These are phyloP conservation scores for Amiota minor DNA, from an alignment of 2,888 invertebrate species.

Conservation along the genomic window DNA sequence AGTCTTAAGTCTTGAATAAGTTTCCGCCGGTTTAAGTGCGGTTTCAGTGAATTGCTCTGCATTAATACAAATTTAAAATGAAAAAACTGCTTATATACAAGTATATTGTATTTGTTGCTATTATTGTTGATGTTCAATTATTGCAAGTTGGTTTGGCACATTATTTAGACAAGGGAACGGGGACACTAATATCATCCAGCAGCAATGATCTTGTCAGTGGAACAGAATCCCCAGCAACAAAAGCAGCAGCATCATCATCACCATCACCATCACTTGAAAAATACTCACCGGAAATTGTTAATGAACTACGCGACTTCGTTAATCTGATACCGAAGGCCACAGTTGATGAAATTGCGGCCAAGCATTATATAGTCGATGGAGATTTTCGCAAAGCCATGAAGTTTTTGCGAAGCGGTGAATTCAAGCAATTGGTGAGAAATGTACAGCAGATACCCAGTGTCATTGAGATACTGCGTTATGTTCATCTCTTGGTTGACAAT, in stretches of 20 bases:
- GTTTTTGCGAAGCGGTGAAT: slow-evolving; percentile 59
- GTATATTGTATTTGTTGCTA: too few relatives aligned
- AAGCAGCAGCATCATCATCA: neutral
- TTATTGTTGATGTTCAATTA: too few relatives aligned
- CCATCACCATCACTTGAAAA: neutral
- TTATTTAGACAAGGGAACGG: too few relatives aligned
- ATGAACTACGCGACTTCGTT: slow-evolving; percentile 59
- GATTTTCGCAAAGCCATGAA: slow-evolving; percentile 59
- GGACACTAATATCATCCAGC: too few relatives aligned
- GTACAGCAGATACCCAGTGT: slow-evolving; percentile 62
- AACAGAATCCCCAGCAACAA: neutral
- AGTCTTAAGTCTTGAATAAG: too few relatives aligned
- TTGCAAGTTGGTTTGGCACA: too few relatives aligned
- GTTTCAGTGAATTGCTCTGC: too few relatives aligned
- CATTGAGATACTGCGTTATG: slow-evolving; percentile 58
- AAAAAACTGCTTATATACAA: too few relatives aligned
- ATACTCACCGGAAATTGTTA: slow-evolving; percentile 59
- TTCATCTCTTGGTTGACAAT: slow-evolving; percentile 57
- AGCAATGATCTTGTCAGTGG: too few relatives aligned
- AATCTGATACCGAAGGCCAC: slow-evolving; percentile 55
- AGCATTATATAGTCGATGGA: slow-evolving; percentile 60
- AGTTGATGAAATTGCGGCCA: slow-evolving; percentile 58
- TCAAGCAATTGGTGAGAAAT: slow-evolving; percentile 50
- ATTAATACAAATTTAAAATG: too few relatives aligned
- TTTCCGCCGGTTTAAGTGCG: too few relatives aligned